These are phyloP conservation scores for Ridgeia piscesae DNA, from an alignment of 1,140 invertebrate genomes.

Conservation along the genomic window DNA sequence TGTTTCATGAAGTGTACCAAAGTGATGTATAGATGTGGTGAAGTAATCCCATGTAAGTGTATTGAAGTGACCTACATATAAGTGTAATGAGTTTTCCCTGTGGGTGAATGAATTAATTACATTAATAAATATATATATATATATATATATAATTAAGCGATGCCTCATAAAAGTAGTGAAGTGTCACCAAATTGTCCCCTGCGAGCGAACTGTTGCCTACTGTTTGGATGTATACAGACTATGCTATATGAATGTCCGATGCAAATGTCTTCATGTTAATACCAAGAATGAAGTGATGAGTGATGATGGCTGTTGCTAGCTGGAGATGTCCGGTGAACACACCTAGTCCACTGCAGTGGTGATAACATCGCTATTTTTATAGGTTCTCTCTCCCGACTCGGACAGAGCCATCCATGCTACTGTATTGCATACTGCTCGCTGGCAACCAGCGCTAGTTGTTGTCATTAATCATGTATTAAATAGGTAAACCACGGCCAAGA, in stretches of 20 bases:
- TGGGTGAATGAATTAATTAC: neutral
- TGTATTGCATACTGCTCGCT: neutral
- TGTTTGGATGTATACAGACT: no score
- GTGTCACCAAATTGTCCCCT: no score
- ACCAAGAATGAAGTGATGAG: neutral
- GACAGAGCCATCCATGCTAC: neutral
- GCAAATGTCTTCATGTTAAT: neutral
- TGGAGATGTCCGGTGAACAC: neutral
- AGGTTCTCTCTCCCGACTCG: neutral
- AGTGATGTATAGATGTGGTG: neutral
- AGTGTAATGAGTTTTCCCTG: neutral
- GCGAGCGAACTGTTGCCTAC: no score
- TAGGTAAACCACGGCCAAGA: neutral
- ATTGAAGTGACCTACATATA: neutral
- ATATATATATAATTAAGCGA: no score
- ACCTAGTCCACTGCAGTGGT: neutral
- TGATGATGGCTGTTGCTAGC: neutral
- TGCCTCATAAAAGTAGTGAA: no score
- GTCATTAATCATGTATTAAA: neutral
- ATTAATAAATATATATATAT: neutral
- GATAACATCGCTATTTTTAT: neutral
- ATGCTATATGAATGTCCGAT: neutral
- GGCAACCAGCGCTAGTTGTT: neutral
- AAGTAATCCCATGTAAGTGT: neutral
- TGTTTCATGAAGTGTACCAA: neutral